A percentile compares a stretch with the other conserved stretches of the same genome.
phyloP scores from a whole-genome alignment of 2,113 vertebrate species.

The Herpetotheres cachinnans region DNA sequence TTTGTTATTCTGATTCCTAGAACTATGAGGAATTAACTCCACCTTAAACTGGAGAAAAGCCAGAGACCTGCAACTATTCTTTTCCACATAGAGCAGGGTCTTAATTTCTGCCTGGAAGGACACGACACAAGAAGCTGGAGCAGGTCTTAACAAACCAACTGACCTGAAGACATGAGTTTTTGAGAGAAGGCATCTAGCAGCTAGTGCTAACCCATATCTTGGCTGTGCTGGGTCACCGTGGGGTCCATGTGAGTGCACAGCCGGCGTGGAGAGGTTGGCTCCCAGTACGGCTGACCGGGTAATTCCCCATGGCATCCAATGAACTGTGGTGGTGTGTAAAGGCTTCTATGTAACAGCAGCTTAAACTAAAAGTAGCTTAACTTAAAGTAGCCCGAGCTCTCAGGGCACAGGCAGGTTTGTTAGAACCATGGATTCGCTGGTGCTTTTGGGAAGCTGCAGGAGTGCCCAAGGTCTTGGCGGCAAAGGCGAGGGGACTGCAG shows the following conservation, averaged over 20 bases:
- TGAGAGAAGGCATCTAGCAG: background rate
- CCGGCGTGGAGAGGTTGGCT: background rate
- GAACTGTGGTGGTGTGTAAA: background rate
- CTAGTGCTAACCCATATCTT: background rate
- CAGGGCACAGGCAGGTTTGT: background rate
- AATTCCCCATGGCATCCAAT: accelerated
- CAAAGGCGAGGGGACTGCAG: background rate
- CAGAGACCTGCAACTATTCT: background rate
- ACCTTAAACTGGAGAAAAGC: background rate
- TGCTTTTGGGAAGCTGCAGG: background rate
- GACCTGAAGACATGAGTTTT: background rate
- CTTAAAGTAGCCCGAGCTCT: background rate
- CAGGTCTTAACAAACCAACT: background rate
- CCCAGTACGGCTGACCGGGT: background rate
- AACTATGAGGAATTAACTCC: slow-evolving; percentile 5
- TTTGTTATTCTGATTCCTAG: slow-evolving; percentile 10
- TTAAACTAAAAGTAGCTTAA: background rate
- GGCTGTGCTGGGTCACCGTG: accelerated
- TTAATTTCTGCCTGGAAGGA: background rate
- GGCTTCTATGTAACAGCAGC: background rate
- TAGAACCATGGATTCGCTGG: background rate
- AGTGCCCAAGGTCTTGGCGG: background rate
- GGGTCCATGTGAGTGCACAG: accelerated
- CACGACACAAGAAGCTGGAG: accelerated
- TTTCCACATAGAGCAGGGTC: background rate